Evolutionary conservation across 1,140 invertebrate species (phyloP), one percentile per base, ranked within the genome.

Genomic region (Aporrectodea caliginosa): DNA sequence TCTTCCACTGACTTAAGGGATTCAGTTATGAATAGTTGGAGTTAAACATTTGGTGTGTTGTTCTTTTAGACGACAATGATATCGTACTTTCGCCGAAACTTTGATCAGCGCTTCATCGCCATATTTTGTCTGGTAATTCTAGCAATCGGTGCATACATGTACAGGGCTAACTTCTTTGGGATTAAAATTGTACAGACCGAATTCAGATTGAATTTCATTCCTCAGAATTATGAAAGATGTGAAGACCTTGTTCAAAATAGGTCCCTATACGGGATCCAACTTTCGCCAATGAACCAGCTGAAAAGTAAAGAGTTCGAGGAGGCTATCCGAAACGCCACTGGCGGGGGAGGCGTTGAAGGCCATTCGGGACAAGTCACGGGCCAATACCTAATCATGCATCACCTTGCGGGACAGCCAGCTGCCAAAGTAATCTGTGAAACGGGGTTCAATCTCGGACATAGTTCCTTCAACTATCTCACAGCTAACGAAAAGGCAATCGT

Each of bases 401-500:
- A 78, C 14, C 35, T 81, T 69, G 80, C 77, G 16, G 30, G 71
- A n/a, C 30, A 31, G 16, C 33, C 69, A 12, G 30, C 29, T 34
- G 35, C 68, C 31, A 73, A 31, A 32, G 78, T 76, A 27, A 72
- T 81, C 35, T 81, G 80, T 34, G 76, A 78, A 34, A 81, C 76
- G 27, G 80, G 80, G 16, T 81, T 81, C 80, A 78, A 74, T 70
- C 69, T 31, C 27, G 80, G 80, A 16, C 77, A 74, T 16, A 73
- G 69, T 69, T 35, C 70, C 31, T 81, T 81, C 76, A 73, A 73
- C 32, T 78, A 33, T 58, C 80, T 81, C 16, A 74, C 76, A 30
- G 34, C 80, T 16, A 73, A 72, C 43, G 27, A 33, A 14, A 1
- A 73, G 1, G 30, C 68, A 6, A 14, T n/a, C 27, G 76, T 81